Evolutionary conservation across 2,888 invertebrate species (phyloP), one percentile per base, ranked within the genome.

Genomic region (Augiades crinisus): DNA sequence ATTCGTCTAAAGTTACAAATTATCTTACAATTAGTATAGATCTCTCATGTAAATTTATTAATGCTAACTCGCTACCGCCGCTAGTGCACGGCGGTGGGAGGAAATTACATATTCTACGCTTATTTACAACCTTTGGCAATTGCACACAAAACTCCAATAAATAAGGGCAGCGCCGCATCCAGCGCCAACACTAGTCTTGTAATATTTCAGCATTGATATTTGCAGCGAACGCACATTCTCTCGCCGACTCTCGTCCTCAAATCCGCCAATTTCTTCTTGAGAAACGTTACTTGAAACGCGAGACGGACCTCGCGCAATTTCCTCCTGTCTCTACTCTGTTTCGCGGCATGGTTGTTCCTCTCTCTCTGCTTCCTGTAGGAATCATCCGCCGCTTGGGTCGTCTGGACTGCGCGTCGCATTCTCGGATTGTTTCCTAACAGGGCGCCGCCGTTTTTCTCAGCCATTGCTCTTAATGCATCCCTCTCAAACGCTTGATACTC

Each of bases 321-420:
- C 50, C 98, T 90, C 0, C 96, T 94, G 70, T 99, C 98, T 8
- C 98, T 91, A 0, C 98, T 98, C 61, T 97, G 91, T 75, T 98
- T 98, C 0, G 98, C 98, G 0, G 98, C 98, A 58, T 95, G 96
- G 76, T 99, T 99, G 76, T 98, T 98, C 72, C 97, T 96, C 59
- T 95, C 92, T 2, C 98, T 87, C 46, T 97, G 92, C 70, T 97
- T 97, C 88, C 95, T 94, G 73, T 99, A 99, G 0, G 95, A 93
- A 2, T 95, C 95, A 72, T 98, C 95, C 0, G 94, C 67, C 45
- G 81, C 70, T 31, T 70, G 65, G 22, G 58, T 77, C 3, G 75
- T 74, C 33, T 81, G 82, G 8, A 87, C 84, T 0, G 86, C 90
- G 53, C 93, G 81, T n/a, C 94, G 85, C 95, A 95, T 95, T 64